Evolutionary conservation across 2,113 vertebrate species (phyloP).

Genomic region (Haplochromis vanheusdeni): DNA sequence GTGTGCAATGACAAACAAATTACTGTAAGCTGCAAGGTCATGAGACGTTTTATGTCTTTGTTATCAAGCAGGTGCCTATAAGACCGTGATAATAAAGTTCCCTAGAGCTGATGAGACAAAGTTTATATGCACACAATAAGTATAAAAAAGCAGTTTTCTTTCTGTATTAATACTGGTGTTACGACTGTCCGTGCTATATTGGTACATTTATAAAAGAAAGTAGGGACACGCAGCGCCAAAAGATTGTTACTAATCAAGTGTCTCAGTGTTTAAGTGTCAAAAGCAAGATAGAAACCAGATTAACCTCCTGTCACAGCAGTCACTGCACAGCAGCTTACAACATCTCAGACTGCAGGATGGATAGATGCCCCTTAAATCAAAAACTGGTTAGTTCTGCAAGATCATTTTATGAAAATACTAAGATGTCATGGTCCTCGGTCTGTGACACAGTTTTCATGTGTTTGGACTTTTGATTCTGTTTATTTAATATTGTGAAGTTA

Average conservation of each 20-base stretch:
- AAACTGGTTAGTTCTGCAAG: not conserved
- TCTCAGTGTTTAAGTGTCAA: not conserved
- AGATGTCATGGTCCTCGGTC: not conserved
- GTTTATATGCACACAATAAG: not conserved
- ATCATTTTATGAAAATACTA: not conserved
- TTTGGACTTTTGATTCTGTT: not conserved
- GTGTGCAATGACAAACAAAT: not conserved
- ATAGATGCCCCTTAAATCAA: not conserved
- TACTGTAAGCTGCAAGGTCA: not conserved
- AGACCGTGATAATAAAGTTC: not conserved
- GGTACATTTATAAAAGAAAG: not conserved
- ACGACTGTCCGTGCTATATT: not conserved
- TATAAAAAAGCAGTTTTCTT: not conserved
- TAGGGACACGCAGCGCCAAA: not conserved
- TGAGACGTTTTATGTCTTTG: not conserved
- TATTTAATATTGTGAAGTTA: not conserved
- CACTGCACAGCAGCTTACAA: not conserved
- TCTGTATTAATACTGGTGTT: not conserved
- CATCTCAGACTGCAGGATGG: not conserved
- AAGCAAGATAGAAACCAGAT: not conserved
- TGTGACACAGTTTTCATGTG: not conserved
- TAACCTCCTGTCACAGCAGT: not conserved
- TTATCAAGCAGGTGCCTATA: not conserved
- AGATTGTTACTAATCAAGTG: not conserved
- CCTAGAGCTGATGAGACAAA: not conserved